These are phyloP conservation scores for Epizoanthus illoricatus DNA, from an alignment of 92 coral and sea anemone species.

Conservation along the genomic window DNA sequence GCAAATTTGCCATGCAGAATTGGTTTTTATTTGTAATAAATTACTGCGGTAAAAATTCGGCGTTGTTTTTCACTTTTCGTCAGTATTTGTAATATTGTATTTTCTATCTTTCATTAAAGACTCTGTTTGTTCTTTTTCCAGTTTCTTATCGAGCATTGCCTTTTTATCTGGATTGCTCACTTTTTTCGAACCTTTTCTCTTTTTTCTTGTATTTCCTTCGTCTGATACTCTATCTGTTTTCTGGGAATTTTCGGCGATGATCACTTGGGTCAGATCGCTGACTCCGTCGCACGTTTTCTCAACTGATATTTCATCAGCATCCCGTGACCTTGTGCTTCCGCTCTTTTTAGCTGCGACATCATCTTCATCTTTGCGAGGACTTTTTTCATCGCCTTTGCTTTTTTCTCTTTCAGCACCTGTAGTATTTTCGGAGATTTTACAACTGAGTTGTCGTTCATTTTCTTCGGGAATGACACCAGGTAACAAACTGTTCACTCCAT, in stretches of 20 bases:
- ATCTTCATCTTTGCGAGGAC: not conserved
- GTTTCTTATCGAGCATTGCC: not conserved
- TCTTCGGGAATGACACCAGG: not conserved
- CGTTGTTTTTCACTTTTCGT: too few species aligned
- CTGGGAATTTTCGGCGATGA: not conserved
- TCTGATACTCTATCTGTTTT: not conserved
- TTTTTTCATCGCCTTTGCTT: not conserved
- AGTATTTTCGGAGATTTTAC: too few species aligned
- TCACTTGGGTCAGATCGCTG: not conserved
- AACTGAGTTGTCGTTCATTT: not conserved
- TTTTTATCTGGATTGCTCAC: not conserved
- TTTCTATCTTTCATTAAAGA: not conserved
- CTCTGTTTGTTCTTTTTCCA: slow-evolving; percentile 14
- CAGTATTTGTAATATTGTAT: not conserved
- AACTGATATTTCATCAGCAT: not conserved
- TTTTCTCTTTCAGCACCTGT: not conserved
- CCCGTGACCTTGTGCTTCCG: not conserved
- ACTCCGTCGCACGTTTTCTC: not conserved
- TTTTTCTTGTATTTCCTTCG: not conserved
- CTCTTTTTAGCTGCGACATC: not conserved
- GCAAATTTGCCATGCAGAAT: too few species aligned
- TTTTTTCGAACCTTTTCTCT: slow-evolving; percentile 12
- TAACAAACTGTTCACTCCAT: not conserved
- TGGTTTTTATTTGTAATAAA: too few species aligned
- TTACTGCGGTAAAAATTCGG: too few species aligned